Conservation (phyloP, 1,140 invertebrate species). For the Orius insidiosus region DNA sequence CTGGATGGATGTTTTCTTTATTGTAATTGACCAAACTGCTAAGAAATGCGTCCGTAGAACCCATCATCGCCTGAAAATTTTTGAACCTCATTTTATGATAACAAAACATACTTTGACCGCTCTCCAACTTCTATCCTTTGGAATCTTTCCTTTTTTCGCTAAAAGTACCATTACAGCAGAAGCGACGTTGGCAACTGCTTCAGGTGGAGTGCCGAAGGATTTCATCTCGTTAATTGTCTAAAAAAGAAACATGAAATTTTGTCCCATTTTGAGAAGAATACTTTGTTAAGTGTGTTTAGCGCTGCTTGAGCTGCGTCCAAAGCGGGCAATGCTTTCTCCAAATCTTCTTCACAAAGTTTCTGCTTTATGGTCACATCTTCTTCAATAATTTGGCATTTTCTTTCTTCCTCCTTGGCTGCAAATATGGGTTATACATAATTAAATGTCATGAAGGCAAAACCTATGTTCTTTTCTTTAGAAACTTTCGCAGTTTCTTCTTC, state of each 20-base stretch:
- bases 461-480: conserved; percentile 64
- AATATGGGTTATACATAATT: conserved; percentile 4
- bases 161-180: conserved; percentile 77
- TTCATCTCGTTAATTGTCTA: conserved; percentile 84
- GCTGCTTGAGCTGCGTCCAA: conserved; percentile 75
- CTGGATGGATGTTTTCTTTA: conserved; percentile 85
- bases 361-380: conserved; percentile 70
- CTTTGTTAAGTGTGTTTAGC: conserved; percentile 82
- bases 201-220: conserved; percentile 70
- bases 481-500: conserved; percentile 83
- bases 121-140: conserved; percentile 88
- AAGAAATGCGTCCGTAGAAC: conserved; percentile 70
- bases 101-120: conserved; percentile 46
- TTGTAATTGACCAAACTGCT: conserved; percentile 73
- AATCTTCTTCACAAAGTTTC: conserved; percentile 73
- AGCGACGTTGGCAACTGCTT: conserved; percentile 67
- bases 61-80: conserved; percentile 43
- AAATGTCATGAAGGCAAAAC: conserved; percentile 23
- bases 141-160: conserved; percentile 68
- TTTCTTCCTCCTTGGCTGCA: conserved; percentile 61
- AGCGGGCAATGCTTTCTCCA: conserved; percentile 79
- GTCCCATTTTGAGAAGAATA: no score
- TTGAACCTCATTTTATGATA: conserved; percentile 1
- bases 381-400: conserved; percentile 75
- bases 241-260: no score